These are phyloP conservation scores for Eolophus roseicapilla DNA, from an alignment of 2,113 vertebrate species.

Conservation along the genomic window DNA sequence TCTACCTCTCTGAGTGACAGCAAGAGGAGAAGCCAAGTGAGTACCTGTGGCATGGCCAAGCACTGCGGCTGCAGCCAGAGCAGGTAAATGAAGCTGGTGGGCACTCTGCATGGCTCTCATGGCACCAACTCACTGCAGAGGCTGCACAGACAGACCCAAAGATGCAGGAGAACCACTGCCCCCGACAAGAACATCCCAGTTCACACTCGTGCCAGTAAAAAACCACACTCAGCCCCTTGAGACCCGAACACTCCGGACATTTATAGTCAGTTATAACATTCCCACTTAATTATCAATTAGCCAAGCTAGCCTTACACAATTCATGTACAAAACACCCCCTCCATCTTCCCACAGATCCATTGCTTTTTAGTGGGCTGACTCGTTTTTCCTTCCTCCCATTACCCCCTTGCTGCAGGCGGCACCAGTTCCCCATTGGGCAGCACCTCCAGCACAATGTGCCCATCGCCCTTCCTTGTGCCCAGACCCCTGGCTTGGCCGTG, in stretches of 20 bases:
- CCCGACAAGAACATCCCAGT: not conserved
- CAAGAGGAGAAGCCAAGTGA: not conserved
- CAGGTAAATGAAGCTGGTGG: not conserved
- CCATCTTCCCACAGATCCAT: rapidly evolving
- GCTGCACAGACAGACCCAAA: not conserved
- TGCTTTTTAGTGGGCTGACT: rapidly evolving
- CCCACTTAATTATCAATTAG: not conserved
- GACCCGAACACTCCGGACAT: rapidly evolving
- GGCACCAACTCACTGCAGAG: not conserved
- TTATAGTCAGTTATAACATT: not conserved
- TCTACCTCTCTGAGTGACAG: rapidly evolving
- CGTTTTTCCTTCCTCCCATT: not conserved
- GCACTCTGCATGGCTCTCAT: not conserved
- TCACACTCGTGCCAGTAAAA: rapidly evolving
- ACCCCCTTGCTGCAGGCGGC: not conserved
- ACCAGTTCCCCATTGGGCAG: not conserved
- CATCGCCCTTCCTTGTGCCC: rapidly evolving
- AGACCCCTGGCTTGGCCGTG: rapidly evolving
- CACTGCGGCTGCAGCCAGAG: rapidly evolving
- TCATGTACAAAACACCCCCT: rapidly evolving
- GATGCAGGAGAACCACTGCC: not conserved
- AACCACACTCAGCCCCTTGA: rapidly evolving
- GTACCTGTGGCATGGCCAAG: rapidly evolving
- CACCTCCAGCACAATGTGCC: rapidly evolving
- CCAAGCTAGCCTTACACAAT: not conserved